Evolutionary conservation across 64 coral and sea anemone genomes (phyloP).

Genomic region (Actinia equina): DNA sequence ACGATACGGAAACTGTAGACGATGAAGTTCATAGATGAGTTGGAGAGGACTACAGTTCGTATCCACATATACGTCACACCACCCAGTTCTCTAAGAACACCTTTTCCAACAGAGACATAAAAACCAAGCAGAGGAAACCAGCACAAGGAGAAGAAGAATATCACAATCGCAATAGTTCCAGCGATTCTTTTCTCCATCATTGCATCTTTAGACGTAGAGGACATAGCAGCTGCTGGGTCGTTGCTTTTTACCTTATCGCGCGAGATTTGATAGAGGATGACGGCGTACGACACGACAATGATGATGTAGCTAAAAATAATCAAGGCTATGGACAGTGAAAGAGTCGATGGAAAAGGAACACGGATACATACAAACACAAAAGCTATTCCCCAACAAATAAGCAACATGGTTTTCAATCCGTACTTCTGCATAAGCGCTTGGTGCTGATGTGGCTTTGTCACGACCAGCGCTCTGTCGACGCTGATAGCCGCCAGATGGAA

Average conservation of each 20-base stretch:
- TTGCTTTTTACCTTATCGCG: not conserved
- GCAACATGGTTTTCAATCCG: constrained; percentile 24
- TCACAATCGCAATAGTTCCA: constrained; percentile 21
- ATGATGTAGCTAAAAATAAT: constrained; percentile 5
- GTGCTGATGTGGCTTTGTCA: constrained; percentile 18
- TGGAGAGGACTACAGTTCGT: constrained; percentile 18
- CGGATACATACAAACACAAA: constrained; percentile 10
- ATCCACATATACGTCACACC: constrained; percentile 40
- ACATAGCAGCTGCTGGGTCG: not conserved
- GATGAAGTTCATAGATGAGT: constrained; percentile 49
- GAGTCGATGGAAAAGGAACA: constrained; percentile 7
- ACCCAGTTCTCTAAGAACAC: constrained; percentile 12
- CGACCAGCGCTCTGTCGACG: constrained; percentile 15
- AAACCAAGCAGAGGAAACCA: constrained; percentile 29
- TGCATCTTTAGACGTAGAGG: not conserved
- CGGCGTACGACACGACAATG: not conserved
- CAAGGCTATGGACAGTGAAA: not conserved
- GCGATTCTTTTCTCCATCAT: constrained; percentile 9
- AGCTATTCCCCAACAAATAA: constrained; percentile 7
- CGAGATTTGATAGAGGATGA: constrained; percentile 3
- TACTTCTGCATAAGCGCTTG: not conserved
- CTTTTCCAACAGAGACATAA: not conserved
- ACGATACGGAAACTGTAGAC: constrained; percentile 24
- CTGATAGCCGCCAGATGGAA: constrained; percentile 27
- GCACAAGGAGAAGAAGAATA: constrained; percentile 12